Evolutionary conservation across 2,888 invertebrate species (phyloP).

Genomic region (Teleiodes luculella): DNA sequence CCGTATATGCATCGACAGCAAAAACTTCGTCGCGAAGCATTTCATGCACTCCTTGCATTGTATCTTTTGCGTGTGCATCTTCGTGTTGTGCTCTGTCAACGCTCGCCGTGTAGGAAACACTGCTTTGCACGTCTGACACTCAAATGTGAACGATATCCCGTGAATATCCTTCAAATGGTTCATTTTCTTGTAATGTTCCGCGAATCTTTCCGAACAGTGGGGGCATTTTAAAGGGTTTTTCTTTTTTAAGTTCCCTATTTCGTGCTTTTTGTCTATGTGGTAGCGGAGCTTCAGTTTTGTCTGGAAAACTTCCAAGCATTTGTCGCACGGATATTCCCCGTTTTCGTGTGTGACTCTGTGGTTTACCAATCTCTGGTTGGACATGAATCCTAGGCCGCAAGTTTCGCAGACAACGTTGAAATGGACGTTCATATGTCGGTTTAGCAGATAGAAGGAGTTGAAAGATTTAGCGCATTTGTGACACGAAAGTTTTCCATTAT

Average conservation of each 20-base stretch:
- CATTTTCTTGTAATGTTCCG: slow-evolving; percentile 69
- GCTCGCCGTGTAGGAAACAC: slow-evolving; percentile 58
- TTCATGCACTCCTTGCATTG: slow-evolving; percentile 65
- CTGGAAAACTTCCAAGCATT: slow-evolving; percentile 57
- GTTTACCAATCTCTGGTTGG: slow-evolving; percentile 60
- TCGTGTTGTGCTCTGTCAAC: slow-evolving; percentile 65
- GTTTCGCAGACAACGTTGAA: slow-evolving; percentile 69
- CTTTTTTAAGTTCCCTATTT: slow-evolving; percentile 54
- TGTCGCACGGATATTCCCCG: slow-evolving; percentile 60
- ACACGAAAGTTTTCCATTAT: slow-evolving; percentile 55
- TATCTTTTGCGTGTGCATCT: slow-evolving; percentile 60
- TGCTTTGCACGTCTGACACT: slow-evolving; percentile 57
- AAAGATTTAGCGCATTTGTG: slow-evolving; percentile 62
- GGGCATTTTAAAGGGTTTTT: slow-evolving; percentile 65
- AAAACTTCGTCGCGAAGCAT: slow-evolving; percentile 60
- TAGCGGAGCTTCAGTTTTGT: slow-evolving; percentile 64
- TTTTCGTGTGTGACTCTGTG: slow-evolving; percentile 64
- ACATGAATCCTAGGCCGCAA: slow-evolving; percentile 68
- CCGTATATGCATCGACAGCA: slow-evolving; percentile 61
- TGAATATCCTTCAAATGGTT: slow-evolving; percentile 64
- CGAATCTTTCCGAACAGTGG: slow-evolving; percentile 64
- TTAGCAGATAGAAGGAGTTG: slow-evolving; percentile 63
- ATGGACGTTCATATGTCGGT: slow-evolving; percentile 69
- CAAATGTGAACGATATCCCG: slow-evolving; percentile 62
- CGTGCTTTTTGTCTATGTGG: slow-evolving; percentile 63